These are phyloP conservation scores for Triplophysa tibetana DNA, from an alignment of 2,113 vertebrate species.

Conservation along the genomic window DNA sequence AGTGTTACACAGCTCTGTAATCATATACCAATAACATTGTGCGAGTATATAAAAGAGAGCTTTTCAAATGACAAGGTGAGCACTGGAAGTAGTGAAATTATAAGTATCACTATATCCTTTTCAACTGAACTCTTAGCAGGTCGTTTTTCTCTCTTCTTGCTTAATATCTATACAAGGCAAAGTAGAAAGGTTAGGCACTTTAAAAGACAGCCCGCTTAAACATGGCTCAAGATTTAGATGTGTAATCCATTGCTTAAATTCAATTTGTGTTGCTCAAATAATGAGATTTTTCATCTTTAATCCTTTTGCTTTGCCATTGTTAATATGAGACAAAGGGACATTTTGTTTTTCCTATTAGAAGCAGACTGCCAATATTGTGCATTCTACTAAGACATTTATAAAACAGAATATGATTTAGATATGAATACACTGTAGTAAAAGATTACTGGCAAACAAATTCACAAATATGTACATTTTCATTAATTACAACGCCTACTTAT, in stretches of 20 bases:
- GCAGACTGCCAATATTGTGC: constrained; percentile 3
- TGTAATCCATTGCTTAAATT: not conserved
- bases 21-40: not conserved
- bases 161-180: not conserved
- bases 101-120: not conserved
- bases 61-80: not conserved
- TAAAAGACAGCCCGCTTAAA: constrained; percentile 1
- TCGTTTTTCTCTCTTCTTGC: not conserved
- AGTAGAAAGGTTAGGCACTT: not conserved
- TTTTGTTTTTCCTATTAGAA: not conserved
- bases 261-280: not conserved
- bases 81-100: not conserved
- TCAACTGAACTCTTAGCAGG: not conserved
- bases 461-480: constrained; percentile 42
- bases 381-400: constrained; percentile 21
- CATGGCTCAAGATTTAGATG: not conserved
- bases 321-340: not conserved
- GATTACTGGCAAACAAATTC: constrained; percentile 27
- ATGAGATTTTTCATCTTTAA: not conserved
- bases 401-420: constrained; percentile 39
- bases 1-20: not conserved
- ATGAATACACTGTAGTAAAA: constrained; percentile 25
- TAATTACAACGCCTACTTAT: constrained; percentile 30
- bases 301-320: not conserved
- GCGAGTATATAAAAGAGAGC: not conserved